Percentiles rank a stretch among this genome's conserved stretches.
These are phyloP conservation scores for Thaumatotibia leucotreta DNA, from an alignment of 1,140 invertebrate species.

Conservation along the genomic window DNA sequence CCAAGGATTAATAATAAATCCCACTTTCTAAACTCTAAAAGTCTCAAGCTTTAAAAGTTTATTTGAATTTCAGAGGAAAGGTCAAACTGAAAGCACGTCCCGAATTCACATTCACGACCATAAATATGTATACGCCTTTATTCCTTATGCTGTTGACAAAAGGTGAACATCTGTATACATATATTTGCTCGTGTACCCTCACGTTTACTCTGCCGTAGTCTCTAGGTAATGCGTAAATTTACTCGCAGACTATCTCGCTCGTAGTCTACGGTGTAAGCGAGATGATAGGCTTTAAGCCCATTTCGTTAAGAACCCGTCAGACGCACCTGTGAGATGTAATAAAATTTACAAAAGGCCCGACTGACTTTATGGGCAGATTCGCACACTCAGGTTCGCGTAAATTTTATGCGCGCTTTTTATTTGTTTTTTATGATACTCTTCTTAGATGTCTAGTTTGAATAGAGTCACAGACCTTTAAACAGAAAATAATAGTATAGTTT, in stretches of 20 bases:
- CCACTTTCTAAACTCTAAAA: background rate
- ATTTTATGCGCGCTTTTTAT: conserved; percentile 8
- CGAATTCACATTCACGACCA: background rate
- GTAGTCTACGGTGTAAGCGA: no score
- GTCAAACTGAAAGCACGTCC: background rate
- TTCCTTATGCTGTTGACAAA: no score
- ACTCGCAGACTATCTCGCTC: no score
- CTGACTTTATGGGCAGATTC: background rate
- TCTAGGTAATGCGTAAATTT: no score
- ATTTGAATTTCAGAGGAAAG: background rate
- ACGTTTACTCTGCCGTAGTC: no score
- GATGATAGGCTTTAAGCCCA: background rate
- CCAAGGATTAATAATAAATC: background rate
- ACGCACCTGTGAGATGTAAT: conserved; percentile 10
- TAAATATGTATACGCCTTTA: no score
- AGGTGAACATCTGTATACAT: no score
- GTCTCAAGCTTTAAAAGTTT: background rate
- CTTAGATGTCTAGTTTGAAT: background rate
- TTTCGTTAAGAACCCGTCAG: background rate
- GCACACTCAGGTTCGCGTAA: background rate
- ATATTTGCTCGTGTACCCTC: no score
- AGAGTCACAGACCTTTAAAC: no score
- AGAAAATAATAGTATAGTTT: no score
- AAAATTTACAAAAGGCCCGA: background rate
- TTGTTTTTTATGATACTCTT: background rate